Percentiles rank a stretch among this genome's conserved stretches.
These are phyloP conservation scores for Cepaea hortensis DNA, from an alignment of 2,888 invertebrate genomes.

Conservation along the genomic window DNA sequence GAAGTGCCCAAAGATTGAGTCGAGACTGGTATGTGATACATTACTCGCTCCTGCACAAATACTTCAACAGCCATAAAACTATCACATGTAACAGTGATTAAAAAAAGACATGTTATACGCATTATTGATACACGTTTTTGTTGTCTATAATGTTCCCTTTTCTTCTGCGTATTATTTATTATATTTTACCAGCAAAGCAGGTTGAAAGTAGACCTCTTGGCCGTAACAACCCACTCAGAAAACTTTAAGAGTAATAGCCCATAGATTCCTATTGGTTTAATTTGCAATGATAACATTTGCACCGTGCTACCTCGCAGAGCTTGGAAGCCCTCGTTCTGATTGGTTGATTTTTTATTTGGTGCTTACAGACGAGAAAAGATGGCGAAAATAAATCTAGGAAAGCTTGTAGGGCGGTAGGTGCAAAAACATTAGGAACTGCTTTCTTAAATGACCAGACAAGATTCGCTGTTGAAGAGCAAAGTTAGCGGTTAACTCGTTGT, in stretches of 20 bases:
- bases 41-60: too few relatives aligned
- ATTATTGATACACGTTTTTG: too few relatives aligned
- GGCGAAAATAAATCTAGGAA: neutral
- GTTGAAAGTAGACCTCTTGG: neutral
- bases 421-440: conserved; percentile 5
- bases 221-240: neutral
- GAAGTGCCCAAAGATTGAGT: too few relatives aligned
- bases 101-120: too few relatives aligned
- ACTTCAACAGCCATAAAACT: too few relatives aligned
- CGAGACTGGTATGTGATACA: too few relatives aligned
- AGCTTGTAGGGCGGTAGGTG: neutral
- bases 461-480: too few relatives aligned
- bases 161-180: too few relatives aligned
- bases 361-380: neutral
- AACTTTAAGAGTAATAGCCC: neutral
- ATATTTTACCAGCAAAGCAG: neutral
- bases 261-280: conserved; percentile 5
- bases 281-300: conserved; percentile 1
- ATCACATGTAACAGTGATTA: too few relatives aligned
- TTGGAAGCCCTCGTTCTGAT: neutral
- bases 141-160: too few relatives aligned
- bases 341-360: neutral
- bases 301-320: neutral
- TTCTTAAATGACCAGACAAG: neutral
- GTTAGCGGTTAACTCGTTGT: too few relatives aligned